A percentile compares a stretch with the other conserved stretches of the same genome.
Evolutionary conservation across 92 coral and sea anemone genomes (phyloP).

Genomic region (Scolanthus callimorphus): DNA sequence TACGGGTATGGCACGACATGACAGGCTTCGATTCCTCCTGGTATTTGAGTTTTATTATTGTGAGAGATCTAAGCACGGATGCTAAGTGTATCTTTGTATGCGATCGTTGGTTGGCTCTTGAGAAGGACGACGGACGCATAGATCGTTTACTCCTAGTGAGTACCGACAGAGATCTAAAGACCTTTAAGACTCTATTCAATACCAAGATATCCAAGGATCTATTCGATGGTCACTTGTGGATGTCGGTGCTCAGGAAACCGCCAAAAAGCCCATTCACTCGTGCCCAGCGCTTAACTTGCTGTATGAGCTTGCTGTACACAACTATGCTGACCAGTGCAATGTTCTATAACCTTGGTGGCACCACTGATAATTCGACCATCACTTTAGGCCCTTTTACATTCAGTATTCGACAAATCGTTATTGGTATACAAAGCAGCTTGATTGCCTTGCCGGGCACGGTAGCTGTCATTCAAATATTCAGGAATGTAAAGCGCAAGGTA

Average conservation of each 20-base stretch:
- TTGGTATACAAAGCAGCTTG: slow-evolving; percentile 72
- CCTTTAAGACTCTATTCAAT: slow-evolving; percentile 52
- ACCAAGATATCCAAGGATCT: slow-evolving; percentile 58
- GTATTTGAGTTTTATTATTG: slow-evolving; percentile 44
- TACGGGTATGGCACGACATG: slow-evolving; percentile 60
- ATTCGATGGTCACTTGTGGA: slow-evolving; percentile 78
- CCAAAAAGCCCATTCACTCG: slow-evolving; percentile 75
- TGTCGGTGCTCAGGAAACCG: slow-evolving; percentile 69
- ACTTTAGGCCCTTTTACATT: slow-evolving; percentile 61
- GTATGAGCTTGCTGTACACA: slow-evolving; percentile 66
- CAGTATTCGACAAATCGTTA: slow-evolving; percentile 53
- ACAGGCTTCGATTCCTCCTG: slow-evolving; percentile 45
- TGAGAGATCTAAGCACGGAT: slow-evolving; percentile 30
- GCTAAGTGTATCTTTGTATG: slow-evolving; percentile 50
- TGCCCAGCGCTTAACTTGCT: slow-evolving; percentile 76
- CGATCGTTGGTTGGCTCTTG: slow-evolving; percentile 71
- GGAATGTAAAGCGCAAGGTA: slow-evolving; percentile 16
- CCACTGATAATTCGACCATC: slow-evolving; percentile 43
- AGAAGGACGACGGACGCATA: slow-evolving; percentile 62
- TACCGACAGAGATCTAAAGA: slow-evolving; percentile 38
- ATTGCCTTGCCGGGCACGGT: slow-evolving; percentile 56
- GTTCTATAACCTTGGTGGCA: slow-evolving; percentile 72
- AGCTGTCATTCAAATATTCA: slow-evolving; percentile 43
- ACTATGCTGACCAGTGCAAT: slow-evolving; percentile 89
- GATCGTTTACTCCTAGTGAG: slow-evolving; percentile 42